A percentile compares a stretch with the other conserved stretches of the same genome.
Conservation (phyloP, 2,797 vertebrate genomes). For the Pseudopleuronectes americanus region DNA sequence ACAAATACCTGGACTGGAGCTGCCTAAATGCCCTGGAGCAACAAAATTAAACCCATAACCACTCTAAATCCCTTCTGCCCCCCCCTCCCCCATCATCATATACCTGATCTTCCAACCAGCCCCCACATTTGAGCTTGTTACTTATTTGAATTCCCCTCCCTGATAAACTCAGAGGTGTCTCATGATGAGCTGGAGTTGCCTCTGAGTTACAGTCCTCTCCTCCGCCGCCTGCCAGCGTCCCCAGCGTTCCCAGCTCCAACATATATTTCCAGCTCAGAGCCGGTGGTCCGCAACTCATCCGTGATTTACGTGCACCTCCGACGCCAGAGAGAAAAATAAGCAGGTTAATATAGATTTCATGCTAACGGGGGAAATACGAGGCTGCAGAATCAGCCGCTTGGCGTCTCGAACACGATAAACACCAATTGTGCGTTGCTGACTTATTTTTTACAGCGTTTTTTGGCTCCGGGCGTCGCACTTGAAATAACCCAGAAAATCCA, state of each 20-base stretch:
- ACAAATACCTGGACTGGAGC: constrained; percentile 11
- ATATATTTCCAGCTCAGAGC: constrained; percentile 15
- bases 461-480: constrained; percentile 30
- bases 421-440: constrained; percentile 38
- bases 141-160: background rate
- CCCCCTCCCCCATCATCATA: background rate
- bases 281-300: constrained; percentile 59
- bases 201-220: constrained; percentile 10
- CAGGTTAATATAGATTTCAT: constrained; percentile 41
- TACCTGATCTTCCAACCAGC: constrained; percentile 16
- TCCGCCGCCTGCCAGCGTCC: constrained; percentile 11
- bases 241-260: constrained; percentile 9
- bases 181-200: constrained; percentile 10
- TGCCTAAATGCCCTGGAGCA: constrained; percentile 38
- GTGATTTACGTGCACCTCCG: constrained; percentile 39
- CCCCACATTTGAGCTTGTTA: background rate
- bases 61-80: constrained; percentile 1
- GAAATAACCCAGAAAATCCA: constrained; percentile 60
- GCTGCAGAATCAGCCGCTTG: constrained; percentile 19
- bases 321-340: constrained; percentile 51
- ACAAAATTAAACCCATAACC: constrained; percentile 30
- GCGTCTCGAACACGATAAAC: constrained; percentile 53
- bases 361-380: constrained; percentile 47
- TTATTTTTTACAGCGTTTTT: constrained; percentile 50
- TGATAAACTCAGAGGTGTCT: constrained; percentile 17